Conservation (phyloP, 2,113 vertebrate genomes). For the Sarotherodon lohbergeri region DNA sequence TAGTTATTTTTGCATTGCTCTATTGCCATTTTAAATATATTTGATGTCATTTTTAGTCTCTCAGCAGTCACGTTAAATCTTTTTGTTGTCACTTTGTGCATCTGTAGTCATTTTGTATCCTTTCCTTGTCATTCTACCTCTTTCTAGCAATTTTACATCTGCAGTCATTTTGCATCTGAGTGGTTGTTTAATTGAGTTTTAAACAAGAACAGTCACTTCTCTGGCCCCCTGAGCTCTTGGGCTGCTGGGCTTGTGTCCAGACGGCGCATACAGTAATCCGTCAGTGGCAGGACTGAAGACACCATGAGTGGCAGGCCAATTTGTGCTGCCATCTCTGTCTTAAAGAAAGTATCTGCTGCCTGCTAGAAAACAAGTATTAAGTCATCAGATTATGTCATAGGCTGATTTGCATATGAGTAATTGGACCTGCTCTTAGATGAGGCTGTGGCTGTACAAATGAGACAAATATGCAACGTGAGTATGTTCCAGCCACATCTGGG, state of each 20-base stretch:
- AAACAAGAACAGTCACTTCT: neutral
- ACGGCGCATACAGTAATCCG: neutral
- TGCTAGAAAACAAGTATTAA: neutral
- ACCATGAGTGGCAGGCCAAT: neutral
- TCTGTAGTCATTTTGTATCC: neutral
- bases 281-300: neutral
- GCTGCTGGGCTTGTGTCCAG: neutral
- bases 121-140: neutral
- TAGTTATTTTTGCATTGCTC: neutral
- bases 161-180: neutral
- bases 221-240: neutral
- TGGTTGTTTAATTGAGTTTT: neutral
- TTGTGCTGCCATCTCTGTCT: neutral
- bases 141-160: neutral
- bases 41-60: neutral
- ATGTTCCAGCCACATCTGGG: neutral
- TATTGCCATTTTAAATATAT: neutral
- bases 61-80: neutral
- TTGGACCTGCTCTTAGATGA: neutral
- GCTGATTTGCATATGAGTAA: constrained; percentile 25
- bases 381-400: neutral
- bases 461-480: neutral
- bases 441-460: neutral
- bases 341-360: neutral
- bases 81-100: neutral